Conservation (phyloP, 1,140 invertebrate genomes). For the Drosophila oshimai region DNA sequence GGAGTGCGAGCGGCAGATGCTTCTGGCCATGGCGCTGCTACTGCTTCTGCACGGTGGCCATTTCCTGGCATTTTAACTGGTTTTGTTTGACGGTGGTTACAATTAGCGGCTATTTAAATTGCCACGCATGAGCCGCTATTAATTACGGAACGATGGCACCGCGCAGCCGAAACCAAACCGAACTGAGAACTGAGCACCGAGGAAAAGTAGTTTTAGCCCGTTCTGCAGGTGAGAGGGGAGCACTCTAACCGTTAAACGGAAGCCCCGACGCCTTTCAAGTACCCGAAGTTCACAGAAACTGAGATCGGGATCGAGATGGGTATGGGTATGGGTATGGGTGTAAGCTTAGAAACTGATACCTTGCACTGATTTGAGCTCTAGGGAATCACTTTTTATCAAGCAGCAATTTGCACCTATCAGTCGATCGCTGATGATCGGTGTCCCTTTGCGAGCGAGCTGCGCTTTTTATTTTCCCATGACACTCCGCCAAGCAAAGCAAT, state of each 20-base stretch:
- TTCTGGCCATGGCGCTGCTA: conserved; percentile 28
- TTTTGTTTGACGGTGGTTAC: conserved; percentile 66
- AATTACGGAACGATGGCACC: conserved; percentile 71
- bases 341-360: background rate
- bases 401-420: conserved; percentile 40
- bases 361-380: conserved; percentile 13
- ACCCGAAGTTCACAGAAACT: conserved; percentile 26
- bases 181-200: too few species aligned
- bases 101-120: conserved; percentile 76
- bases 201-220: conserved; percentile 59
- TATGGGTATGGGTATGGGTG: too few species aligned
- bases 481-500: too few species aligned
- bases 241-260: conserved; percentile 58
- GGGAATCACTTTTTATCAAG: conserved; percentile 34
- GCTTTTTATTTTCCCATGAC: conserved; percentile 53
- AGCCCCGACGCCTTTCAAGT: conserved; percentile 46
- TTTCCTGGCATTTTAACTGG: conserved; percentile 59
- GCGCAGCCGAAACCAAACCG: conserved; percentile 38
- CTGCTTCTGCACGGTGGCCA: conserved; percentile 40
- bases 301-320: background rate
- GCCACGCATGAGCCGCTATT: conserved; percentile 72
- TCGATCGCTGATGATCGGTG: conserved; percentile 34
- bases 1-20: conserved; percentile 36
- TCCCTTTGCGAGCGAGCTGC: conserved; percentile 10
- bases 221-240: background rate